Percentiles rank a stretch among this genome's conserved stretches.
Evolutionary conservation across 2,797 vertebrate genomes (phyloP).

Genomic region (Silurus aristotelis): DNA sequence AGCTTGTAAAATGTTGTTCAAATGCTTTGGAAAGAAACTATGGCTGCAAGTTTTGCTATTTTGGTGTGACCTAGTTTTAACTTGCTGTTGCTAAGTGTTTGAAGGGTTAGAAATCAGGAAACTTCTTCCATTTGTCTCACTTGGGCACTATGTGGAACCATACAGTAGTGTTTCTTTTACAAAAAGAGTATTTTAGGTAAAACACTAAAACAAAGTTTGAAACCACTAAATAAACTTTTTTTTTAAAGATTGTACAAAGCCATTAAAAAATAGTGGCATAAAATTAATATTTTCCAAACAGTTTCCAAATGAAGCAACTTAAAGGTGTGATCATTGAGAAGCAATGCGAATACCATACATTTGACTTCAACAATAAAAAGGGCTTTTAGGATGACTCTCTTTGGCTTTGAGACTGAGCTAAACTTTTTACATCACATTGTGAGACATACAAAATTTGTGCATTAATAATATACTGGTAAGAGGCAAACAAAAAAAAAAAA

Average conservation of each 20-base stretch:
- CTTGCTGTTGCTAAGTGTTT: neutral
- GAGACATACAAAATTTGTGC: slow-evolving; percentile 68
- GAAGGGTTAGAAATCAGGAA: neutral
- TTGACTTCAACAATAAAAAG: neutral
- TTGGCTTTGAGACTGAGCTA: slow-evolving; percentile 29
- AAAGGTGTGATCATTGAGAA: slow-evolving; percentile 13
- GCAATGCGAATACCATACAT: neutral
- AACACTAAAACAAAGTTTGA: neutral
- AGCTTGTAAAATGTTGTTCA: slow-evolving; percentile 23
- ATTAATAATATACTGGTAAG: slow-evolving; percentile 67
- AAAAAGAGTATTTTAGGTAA: neutral
- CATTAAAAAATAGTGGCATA: neutral
- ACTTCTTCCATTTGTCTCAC: neutral
- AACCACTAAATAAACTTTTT: neutral
- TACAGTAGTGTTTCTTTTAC: neutral
- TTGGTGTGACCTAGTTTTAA: slow-evolving; percentile 1
- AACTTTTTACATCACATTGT: slow-evolving; percentile 52
- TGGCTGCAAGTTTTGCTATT: slow-evolving; percentile 2
- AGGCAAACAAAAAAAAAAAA: slow-evolving; percentile 65
- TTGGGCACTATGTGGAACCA: neutral
- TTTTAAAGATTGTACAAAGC: neutral
- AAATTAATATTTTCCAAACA: neutral
- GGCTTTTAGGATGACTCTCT: neutral
- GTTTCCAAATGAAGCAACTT: neutral
- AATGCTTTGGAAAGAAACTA: slow-evolving; percentile 6